Conservation (phyloP, 2,797 vertebrate genomes). For the Enteromius treurensis region DNA sequence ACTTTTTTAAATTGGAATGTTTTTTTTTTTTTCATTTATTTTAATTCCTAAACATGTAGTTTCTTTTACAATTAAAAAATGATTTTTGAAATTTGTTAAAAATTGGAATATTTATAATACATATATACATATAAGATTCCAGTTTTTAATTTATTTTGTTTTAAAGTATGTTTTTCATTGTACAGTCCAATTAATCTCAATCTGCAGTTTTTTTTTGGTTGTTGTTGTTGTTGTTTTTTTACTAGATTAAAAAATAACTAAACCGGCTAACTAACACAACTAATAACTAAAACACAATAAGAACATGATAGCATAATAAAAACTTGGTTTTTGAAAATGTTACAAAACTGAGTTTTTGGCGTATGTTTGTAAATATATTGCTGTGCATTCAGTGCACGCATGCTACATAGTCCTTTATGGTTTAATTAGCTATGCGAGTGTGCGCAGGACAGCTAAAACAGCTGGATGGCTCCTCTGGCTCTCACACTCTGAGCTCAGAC, state of each 20-base stretch:
- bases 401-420: constrained; percentile 15
- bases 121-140: background rate
- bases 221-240: too few species aligned
- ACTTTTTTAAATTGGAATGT: constrained; percentile 7
- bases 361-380: background rate
- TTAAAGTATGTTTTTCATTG: too few species aligned
- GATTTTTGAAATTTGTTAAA: too few species aligned
- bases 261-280: too few species aligned
- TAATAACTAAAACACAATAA: too few species aligned
- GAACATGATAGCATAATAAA: too few species aligned
- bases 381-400: background rate
- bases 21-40: background rate
- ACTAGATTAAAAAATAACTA: too few species aligned
- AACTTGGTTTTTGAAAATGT: too few species aligned
- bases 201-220: too few species aligned
- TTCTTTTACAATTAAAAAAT: background rate
- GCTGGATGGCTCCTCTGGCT: constrained; percentile 44
- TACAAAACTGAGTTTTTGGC: too few species aligned
- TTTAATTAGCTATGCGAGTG: constrained; percentile 28
- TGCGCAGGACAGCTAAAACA: constrained; percentile 29
- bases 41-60: constrained; percentile 10
- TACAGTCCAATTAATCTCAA: too few species aligned
- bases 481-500: constrained; percentile 27
- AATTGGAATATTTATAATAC: background rate
- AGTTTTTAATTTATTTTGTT: too few species aligned